Evolutionary conservation across 2,888 invertebrate species (phyloP), one percentile per base, ranked within the genome.

Genomic region (Ormyrus labotus): DNA sequence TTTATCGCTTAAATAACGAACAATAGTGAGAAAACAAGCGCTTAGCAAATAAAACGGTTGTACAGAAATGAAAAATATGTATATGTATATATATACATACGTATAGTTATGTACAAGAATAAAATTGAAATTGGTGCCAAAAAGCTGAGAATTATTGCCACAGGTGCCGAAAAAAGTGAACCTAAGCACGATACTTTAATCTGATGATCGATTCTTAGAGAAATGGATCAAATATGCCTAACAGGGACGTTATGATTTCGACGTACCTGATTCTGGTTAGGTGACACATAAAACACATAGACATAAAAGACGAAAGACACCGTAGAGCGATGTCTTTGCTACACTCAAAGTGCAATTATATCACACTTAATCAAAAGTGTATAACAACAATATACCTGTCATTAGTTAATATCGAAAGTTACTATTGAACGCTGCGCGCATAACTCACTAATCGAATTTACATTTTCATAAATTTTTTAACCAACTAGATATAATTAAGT

Each of bases 241-340:
- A 58, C 10, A 60, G 81, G 79, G 71, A 53, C 65, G 67, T 63
- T 34, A 77, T 82, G 77, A 83, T 83, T 86, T 84, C 83, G 85
- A 89, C 89, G 86, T 89, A 89, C 89, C 89, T 89, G 88, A 79
- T 80, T 88, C 87, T 88, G 72, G 85, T 83, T 85, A 83, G 84
- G 86, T 84, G 85, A 86, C 85, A 88, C 84, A 87, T 83, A 85
- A 84, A 86, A 86, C 83, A 86, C 81, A 85, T 70, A 85, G 83
- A 86, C 86, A 83, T 76, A 72, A 82, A 83, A 79, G 82, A 76
- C 76, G 77, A 79, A 79, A 79, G 68, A 84, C 81, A 86, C 81
- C 81, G 82, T 83, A 84, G 79, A 83, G 78, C 81, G 84, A 82
- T 81, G 78, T 78, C 78, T 80, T 76, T 70, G 78, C 65, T 72